phyloP scores from a whole-genome alignment of 2,113 vertebrate species.

The Stomatorhinus ivindoensis region DNA sequence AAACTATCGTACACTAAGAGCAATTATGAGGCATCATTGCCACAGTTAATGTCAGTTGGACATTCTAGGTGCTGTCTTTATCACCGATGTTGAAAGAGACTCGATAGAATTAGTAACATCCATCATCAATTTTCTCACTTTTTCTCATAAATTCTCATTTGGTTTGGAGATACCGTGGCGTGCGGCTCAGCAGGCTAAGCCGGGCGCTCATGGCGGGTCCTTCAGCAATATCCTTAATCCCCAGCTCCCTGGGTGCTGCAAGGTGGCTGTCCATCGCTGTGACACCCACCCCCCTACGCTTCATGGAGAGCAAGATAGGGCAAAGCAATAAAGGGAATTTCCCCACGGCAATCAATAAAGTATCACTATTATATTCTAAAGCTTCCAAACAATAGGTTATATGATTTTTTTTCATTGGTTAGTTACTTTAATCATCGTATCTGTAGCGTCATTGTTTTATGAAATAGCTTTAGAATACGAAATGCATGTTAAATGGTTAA shows the following conservation, averaged over 20 bases:
- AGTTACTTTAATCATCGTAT: too few relatives aligned
- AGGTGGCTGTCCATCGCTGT: neutral
- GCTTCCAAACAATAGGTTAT: neutral
- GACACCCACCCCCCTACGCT: neutral
- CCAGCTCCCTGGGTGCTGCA: neutral
- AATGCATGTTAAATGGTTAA: too few relatives aligned
- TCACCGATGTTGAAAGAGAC: neutral
- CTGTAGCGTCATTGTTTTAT: too few relatives aligned
- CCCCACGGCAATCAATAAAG: neutral
- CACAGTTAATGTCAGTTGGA: neutral
- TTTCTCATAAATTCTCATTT: neutral
- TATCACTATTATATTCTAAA: neutral
- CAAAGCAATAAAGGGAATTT: neutral
- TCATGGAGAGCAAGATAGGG: neutral
- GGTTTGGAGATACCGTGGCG: neutral
- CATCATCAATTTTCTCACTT: neutral
- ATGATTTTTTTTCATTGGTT: too few relatives aligned
- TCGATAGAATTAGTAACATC: neutral
- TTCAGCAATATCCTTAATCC: neutral
- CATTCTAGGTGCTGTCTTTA: neutral
- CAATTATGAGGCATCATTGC: neutral
- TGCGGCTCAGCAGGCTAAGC: neutral
- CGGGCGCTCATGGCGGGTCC: too few relatives aligned
- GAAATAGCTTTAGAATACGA: neutral
- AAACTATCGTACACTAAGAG: neutral